phyloP scores from a whole-genome alignment of 1,140 invertebrate genomes.

The Solenopsis fugax region DNA sequence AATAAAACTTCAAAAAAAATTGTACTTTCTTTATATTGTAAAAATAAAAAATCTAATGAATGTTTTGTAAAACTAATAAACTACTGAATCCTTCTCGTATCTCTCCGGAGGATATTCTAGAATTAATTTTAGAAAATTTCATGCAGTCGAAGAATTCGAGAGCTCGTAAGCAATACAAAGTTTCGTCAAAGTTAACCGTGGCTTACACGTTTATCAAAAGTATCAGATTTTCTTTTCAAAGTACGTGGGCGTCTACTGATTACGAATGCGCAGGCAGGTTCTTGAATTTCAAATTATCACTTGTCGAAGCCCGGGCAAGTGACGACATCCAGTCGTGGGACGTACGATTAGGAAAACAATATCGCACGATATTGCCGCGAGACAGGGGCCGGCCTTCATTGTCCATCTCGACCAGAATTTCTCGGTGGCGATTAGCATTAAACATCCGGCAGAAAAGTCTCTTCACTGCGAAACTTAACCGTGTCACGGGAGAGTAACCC shows the following conservation, averaged over 20 bases:
- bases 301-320: constrained; percentile 12
- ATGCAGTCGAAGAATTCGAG: neutral
- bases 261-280: constrained; percentile 22
- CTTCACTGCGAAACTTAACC: constrained; percentile 23
- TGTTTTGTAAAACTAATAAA: neutral
- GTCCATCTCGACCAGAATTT: constrained; percentile 29
- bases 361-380: constrained; percentile 14
- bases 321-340: constrained; percentile 31
- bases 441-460: constrained; percentile 23
- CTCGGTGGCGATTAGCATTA: constrained; percentile 44
- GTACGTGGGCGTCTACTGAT: neutral
- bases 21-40: neutral
- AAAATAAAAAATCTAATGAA: neutral
- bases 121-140: neutral
- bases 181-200: neutral
- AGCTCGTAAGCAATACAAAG: neutral
- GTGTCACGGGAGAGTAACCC: constrained; percentile 34
- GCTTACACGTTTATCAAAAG: neutral
- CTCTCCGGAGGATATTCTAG: neutral
- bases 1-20: constrained; percentile 2
- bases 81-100: neutral
- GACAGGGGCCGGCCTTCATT: neutral
- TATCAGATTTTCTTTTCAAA: constrained; percentile 3
- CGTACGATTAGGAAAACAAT: constrained; percentile 54
- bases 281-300: constrained; percentile 56